Percentiles rank a stretch among this genome's conserved stretches.
These are phyloP conservation scores for Thereva nobilitata DNA, from an alignment of 2,888 invertebrate species.

Conservation along the genomic window DNA sequence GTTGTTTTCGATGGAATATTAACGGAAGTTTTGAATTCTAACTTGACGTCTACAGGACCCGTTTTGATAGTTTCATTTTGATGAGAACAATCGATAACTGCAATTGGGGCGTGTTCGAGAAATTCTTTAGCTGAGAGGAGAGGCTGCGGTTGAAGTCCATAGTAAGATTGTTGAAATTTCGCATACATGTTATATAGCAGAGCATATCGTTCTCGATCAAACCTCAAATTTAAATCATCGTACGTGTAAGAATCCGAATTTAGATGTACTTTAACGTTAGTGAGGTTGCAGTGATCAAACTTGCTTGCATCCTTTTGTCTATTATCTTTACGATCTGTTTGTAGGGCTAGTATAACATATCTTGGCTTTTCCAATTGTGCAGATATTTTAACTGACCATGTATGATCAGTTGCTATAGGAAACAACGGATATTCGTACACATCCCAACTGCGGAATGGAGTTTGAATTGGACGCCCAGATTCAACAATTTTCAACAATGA, in stretches of 20 bases:
- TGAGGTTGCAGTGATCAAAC: constrained; percentile 45
- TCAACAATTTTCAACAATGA: no score
- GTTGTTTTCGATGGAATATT: constrained; percentile 32
- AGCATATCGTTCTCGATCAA: constrained; percentile 45
- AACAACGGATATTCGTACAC: no score
- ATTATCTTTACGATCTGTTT: constrained; percentile 51
- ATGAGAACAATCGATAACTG: constrained; percentile 23
- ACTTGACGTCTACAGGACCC: no score
- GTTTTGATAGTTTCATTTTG: constrained; percentile 45
- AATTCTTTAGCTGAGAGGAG: not conserved
- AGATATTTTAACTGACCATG: no score
- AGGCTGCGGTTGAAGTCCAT: constrained; percentile 8
- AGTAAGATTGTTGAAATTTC: constrained; percentile 24
- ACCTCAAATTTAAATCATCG: constrained; percentile 49
- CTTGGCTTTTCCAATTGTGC: no score
- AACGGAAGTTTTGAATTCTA: constrained; percentile 33
- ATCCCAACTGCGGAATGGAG: no score
- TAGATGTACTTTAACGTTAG: constrained; percentile 51
- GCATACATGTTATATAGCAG: constrained; percentile 46
- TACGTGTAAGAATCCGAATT: constrained; percentile 52
- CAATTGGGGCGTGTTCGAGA: constrained; percentile 41
- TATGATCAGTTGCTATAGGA: no score
- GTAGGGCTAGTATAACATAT: constrained; percentile 49
- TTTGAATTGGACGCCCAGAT: no score
- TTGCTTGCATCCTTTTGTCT: not conserved